Percentiles rank a stretch among this genome's conserved stretches.
These are phyloP conservation scores for Elymnias hypermnestra DNA, from an alignment of 1,140 invertebrate genomes.

Conservation along the genomic window DNA sequence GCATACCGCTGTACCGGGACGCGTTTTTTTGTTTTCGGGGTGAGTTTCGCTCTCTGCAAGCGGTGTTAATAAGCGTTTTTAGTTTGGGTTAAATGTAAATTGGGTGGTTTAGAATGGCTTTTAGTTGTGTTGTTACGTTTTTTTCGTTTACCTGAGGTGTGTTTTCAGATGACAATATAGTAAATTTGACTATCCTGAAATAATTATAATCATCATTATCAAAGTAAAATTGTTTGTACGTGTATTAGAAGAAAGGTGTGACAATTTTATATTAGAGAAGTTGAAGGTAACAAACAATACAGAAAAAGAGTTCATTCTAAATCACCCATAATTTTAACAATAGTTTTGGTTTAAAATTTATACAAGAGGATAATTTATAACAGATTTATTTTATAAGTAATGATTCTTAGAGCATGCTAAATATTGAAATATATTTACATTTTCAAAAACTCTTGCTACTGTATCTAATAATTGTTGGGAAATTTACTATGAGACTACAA, in stretches of 20 bases:
- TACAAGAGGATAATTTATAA: neutral
- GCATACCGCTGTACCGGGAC: slow-evolving; percentile 50
- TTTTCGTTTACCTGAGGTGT: slow-evolving; percentile 14
- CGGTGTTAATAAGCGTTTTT: slow-evolving; percentile 8
- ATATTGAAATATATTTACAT: neutral
- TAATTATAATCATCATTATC: neutral
- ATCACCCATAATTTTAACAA: slow-evolving; percentile 1
- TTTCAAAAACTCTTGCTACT: neutral
- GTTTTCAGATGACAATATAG: slow-evolving; percentile 15
- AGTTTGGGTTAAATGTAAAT: slow-evolving; percentile 11
- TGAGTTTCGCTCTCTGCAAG: slow-evolving; percentile 63
- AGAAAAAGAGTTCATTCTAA: slow-evolving; percentile 5
- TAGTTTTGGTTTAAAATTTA: neutral
- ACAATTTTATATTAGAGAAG: too few species aligned
- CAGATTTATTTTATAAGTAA: neutral
- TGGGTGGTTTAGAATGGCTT: slow-evolving; percentile 6
- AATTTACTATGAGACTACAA: neutral
- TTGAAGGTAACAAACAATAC: too few species aligned
- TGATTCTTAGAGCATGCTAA: slow-evolving; percentile 7
- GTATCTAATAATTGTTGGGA: neutral
- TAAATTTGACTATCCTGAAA: slow-evolving; percentile 26
- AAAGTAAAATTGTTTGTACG: too few species aligned
- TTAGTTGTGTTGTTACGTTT: neutral
- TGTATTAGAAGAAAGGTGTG: too few species aligned
- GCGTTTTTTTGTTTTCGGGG: slow-evolving; percentile 52